These are phyloP conservation scores for Ichneumoninae sp. DNA, from an alignment of 2,888 invertebrate species.

Conservation along the genomic window DNA sequence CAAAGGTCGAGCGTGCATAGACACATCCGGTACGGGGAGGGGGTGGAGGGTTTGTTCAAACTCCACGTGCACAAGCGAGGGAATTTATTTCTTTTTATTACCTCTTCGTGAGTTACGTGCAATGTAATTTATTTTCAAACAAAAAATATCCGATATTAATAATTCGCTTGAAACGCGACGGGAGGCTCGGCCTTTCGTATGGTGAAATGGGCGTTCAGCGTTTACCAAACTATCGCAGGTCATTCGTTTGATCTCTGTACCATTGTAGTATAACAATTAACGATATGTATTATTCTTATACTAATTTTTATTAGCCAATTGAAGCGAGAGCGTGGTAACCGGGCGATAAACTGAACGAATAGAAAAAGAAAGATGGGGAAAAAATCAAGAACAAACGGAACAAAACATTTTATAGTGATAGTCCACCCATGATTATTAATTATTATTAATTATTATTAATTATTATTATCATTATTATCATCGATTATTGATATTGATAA, in stretches of 20 bases:
- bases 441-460: constrained; percentile 65
- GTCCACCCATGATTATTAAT: constrained; percentile 72
- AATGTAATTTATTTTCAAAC: constrained; percentile 47
- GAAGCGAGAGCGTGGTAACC: constrained; percentile 63
- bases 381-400: constrained; percentile 58
- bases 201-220: constrained; percentile 71
- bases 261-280: constrained; percentile 79
- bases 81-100: neutral
- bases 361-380: constrained; percentile 28
- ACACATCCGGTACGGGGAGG: constrained; percentile 7
- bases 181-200: constrained; percentile 26
- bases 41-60: neutral
- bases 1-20: constrained; percentile 38
- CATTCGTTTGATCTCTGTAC: constrained; percentile 82
- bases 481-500: constrained; percentile 60
- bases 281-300: constrained; percentile 79
- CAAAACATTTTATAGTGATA: constrained; percentile 73
- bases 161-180: constrained; percentile 17
- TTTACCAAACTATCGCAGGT: constrained; percentile 81
- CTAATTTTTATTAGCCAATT: constrained; percentile 81
- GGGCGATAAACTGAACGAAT: constrained; percentile 31
- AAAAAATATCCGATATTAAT: constrained; percentile 36
- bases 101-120: constrained; percentile 45
- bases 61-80: constrained; percentile 15
- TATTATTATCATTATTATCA: constrained; percentile 71